Evolutionary conservation across 2,888 invertebrate genomes (phyloP), one percentile per base, ranked within the genome.

Genomic region (Acanthosepion pharaonis): DNA sequence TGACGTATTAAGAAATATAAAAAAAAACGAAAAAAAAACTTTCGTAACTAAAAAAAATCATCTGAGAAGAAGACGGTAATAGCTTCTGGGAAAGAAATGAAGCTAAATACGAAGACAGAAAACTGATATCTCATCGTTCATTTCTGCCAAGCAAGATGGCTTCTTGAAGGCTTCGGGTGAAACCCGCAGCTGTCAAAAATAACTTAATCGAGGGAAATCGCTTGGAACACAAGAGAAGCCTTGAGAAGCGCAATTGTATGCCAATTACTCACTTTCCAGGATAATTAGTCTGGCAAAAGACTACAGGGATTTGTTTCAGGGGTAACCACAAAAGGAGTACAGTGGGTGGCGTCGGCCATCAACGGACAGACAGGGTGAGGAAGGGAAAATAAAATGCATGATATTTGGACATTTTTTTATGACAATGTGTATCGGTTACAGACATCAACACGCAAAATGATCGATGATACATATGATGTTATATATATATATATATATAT

Each of bases 361-460:
- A 33, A n/a, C n/a, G 33, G 78, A 78, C 15, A n/a, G 9, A 15
- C 78, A 6, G 18, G 11, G n/a, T 15, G 1, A 33, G 78, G 33
- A n/a, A 78, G 78, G n/a, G 78, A 33, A 78, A 2, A 78, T 78
- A 78, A n/a, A 15, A 9, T n/a, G 15, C 4, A n/a, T 11, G n/a
- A n/a, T 2, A 33, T n/a, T n/a, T 78, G n/a, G n/a, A n/a, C n/a
- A 78, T 33, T 78, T 78, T 78, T 78, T 8, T 59, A 28, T 78
- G 78, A n/a, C 78, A 9, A 4, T 78, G 4, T 33, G 33, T 78
- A 78, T 78, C 15, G 33, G 78, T 78, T 78, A 78, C 78, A 78
- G 78, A 78, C n/a, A 78, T 78, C 78, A 78, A 78, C 78, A 78
- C 78, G 78, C 78, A 15, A n/a, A 78, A 78, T 78, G 78, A 78